phyloP scores from a whole-genome alignment of 2,797 vertebrate species.

The Eutrigla gurnardus region DNA sequence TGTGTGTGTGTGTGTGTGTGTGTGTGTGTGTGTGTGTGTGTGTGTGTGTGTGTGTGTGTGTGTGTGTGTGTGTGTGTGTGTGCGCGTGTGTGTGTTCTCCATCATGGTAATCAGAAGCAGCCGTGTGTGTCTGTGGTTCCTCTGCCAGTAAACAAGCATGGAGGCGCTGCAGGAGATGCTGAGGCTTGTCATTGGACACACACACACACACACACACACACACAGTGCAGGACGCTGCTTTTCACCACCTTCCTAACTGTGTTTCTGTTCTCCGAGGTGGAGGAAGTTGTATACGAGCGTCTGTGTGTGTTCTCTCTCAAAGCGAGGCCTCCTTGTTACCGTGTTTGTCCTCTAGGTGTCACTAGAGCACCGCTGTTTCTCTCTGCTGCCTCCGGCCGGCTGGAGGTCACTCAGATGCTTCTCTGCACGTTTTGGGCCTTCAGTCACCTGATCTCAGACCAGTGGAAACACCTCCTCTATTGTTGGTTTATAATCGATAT shows the following conservation, averaged over 20 bases:
- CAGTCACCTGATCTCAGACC: too few species aligned
- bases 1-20: background rate
- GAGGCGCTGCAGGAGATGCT: slow-evolving; percentile 48
- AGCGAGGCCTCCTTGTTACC: slow-evolving; percentile 50
- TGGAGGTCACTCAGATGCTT: background rate
- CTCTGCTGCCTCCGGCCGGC: background rate
- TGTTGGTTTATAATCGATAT: too few species aligned
- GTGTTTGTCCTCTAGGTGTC: slow-evolving; percentile 71
- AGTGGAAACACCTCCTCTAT: too few species aligned
- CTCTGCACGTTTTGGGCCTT: too few species aligned
- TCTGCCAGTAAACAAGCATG: slow-evolving; percentile 65
- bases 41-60: slow-evolving; percentile 34
- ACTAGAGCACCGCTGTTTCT: slow-evolving; percentile 47
- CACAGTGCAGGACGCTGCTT: slow-evolving; percentile 19
- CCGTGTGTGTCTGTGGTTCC: slow-evolving; percentile 42
- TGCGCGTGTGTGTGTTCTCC: slow-evolving; percentile 21
- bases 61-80: slow-evolving; percentile 35
- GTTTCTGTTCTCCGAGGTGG: slow-evolving; percentile 54
- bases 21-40: slow-evolving; percentile 12
- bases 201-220: slow-evolving; percentile 17
- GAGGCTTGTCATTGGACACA: slow-evolving; percentile 22
- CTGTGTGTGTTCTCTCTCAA: slow-evolving; percentile 50
- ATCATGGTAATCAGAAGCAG: too few species aligned
- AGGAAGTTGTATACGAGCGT: slow-evolving; percentile 28
- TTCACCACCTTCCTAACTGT: slow-evolving; percentile 67